Evolutionary conservation across 2,797 vertebrate genomes (phyloP).

Genomic region (Leuciscus waleckii): DNA sequence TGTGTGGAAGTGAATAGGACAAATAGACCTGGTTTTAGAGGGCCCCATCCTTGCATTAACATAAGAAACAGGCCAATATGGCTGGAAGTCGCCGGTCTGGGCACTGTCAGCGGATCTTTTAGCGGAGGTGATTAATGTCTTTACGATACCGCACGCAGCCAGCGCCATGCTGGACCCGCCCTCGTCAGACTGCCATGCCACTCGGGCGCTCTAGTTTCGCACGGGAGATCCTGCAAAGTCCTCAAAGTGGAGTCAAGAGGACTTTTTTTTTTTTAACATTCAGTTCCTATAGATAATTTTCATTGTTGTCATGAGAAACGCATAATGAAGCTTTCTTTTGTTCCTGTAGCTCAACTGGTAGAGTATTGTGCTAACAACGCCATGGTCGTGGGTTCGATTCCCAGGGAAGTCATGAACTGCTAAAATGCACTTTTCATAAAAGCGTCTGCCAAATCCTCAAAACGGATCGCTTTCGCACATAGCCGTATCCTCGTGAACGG

Average conservation of each 20-base stretch:
- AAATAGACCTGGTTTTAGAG: slow-evolving; percentile 63
- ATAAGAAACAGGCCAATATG: slow-evolving; percentile 84
- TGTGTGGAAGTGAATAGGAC: slow-evolving; percentile 67
- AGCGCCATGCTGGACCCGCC: slow-evolving; percentile 60
- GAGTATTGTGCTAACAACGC: neutral
- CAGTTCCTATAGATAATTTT: neutral
- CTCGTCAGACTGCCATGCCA: slow-evolving; percentile 24
- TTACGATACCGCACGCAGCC: slow-evolving; percentile 85
- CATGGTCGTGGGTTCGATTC: neutral
- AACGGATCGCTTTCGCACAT: neutral
- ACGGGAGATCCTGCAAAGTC: slow-evolving; percentile 28
- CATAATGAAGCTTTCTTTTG: neutral
- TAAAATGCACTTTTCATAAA: slow-evolving; percentile 19
- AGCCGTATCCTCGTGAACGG: slow-evolving; percentile 16
- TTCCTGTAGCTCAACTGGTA: neutral
- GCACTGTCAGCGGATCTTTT: slow-evolving; percentile 86
- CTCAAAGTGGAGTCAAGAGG: neutral
- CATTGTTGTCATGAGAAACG: neutral
- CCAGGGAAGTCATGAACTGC: neutral
- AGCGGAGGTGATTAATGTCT: slow-evolving; percentile 90
- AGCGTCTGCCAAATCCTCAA: neutral
- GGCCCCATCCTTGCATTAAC: slow-evolving; percentile 80
- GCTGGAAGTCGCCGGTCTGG: slow-evolving; percentile 77
- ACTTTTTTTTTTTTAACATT: neutral
- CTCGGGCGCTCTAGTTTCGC: slow-evolving; percentile 16